These are phyloP conservation scores for Pseudolaguvia tuberculata DNA, from an alignment of 2,113 vertebrate genomes.

Conservation along the genomic window DNA sequence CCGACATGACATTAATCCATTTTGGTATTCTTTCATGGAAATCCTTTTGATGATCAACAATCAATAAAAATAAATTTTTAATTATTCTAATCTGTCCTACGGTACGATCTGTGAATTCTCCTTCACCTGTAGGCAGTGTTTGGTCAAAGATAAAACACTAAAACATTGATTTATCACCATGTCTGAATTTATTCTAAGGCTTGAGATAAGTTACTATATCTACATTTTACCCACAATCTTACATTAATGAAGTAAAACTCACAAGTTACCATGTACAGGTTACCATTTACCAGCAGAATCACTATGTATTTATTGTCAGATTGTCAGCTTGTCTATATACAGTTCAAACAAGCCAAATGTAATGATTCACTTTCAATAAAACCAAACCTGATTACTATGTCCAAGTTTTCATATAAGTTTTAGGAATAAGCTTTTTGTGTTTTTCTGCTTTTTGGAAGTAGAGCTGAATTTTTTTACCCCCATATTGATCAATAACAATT, in stretches of 20 bases:
- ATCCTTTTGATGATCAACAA: neutral
- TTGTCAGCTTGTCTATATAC: neutral
- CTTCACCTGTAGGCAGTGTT: neutral
- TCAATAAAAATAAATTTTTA: neutral
- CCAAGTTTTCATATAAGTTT: constrained; percentile 1
- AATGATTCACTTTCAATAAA: neutral
- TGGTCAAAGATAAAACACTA: neutral
- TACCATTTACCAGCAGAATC: neutral
- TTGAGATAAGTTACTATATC: neutral
- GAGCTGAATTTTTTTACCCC: too few relatives aligned
- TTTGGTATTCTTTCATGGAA: neutral
- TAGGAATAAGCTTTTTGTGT: neutral
- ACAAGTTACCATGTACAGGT: too few relatives aligned
- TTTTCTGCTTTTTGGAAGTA: too few relatives aligned
- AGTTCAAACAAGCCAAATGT: neutral
- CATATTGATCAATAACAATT: too few relatives aligned
- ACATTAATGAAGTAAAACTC: neutral
- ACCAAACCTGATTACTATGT: neutral
- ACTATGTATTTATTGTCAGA: neutral
- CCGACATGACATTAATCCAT: neutral
- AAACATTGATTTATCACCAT: neutral
- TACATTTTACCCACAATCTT: neutral
- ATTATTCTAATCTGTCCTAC: neutral
- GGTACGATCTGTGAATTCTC: neutral
- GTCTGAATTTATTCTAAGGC: neutral